Conservation (phyloP, 2,888 invertebrate species). For the Aethes cnicana region DNA sequence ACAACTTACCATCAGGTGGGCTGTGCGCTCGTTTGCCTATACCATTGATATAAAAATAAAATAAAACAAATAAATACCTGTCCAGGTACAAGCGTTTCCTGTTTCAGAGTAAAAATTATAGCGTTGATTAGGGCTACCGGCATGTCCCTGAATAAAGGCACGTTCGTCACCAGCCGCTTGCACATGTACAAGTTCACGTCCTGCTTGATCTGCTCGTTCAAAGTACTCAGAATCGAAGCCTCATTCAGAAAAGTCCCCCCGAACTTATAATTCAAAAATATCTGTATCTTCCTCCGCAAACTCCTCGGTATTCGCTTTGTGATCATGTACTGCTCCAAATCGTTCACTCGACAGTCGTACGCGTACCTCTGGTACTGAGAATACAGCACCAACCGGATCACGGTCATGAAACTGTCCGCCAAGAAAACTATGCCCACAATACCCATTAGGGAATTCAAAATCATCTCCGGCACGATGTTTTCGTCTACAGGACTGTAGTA, state of each 20-base stretch:
- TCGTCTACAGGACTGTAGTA: constrained; percentile 43
- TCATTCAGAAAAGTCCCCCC: constrained; percentile 59
- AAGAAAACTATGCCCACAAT: constrained; percentile 51
- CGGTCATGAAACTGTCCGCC: constrained; percentile 44
- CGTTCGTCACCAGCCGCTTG: constrained; percentile 76
- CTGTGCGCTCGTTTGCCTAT: too few species aligned
- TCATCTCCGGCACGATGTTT: constrained; percentile 44
- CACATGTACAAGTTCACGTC: constrained; percentile 82
- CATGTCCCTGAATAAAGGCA: constrained; percentile 78
- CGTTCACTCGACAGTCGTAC: constrained; percentile 49
- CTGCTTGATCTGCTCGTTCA: constrained; percentile 69
- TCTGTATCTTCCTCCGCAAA: constrained; percentile 51
- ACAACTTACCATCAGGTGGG: too few species aligned
- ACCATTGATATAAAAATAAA: not conserved
- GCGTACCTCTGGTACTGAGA: constrained; percentile 45
- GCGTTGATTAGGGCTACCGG: constrained; percentile 72
- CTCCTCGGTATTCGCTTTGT: constrained; percentile 48
- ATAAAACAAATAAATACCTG: constrained; percentile 53
- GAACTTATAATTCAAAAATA: constrained; percentile 59
- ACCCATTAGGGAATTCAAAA: constrained; percentile 45
- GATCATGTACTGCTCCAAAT: constrained; percentile 53
- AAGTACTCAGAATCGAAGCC: constrained; percentile 49
- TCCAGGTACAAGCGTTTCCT: constrained; percentile 81
- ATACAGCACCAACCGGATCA: constrained; percentile 53
- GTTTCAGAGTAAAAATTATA: constrained; percentile 75